Evolutionary conservation across 2,888 invertebrate species (phyloP).

Genomic region (Mesoligia furuncula): DNA sequence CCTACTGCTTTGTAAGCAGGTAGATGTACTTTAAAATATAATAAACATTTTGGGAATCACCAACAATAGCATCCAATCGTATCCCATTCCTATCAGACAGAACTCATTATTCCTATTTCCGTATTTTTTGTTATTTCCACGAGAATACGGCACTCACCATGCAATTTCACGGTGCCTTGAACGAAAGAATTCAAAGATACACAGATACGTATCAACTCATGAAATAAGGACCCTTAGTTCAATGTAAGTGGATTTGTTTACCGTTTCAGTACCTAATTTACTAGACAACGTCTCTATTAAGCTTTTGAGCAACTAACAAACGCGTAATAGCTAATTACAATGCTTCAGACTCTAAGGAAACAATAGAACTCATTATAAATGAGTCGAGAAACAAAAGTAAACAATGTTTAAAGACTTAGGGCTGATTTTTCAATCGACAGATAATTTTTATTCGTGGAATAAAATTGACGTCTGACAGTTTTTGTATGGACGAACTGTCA

Average conservation of each 20-base stretch:
- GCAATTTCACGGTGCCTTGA: slow-evolving; percentile 75
- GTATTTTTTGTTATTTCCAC: slow-evolving; percentile 66
- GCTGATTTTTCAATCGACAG: too few relatives aligned
- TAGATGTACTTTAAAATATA: slow-evolving; percentile 59
- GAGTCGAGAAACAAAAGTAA: slow-evolving; percentile 28
- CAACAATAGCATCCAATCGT: slow-evolving; percentile 65
- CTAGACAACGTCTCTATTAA: slow-evolving; percentile 4
- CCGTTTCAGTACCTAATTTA: slow-evolving; percentile 21
- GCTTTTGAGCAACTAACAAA: slow-evolving; percentile 2
- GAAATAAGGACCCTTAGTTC: slow-evolving; percentile 60
- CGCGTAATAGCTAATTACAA: neutral
- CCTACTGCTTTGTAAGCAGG: slow-evolving; percentile 33
- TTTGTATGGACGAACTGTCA: too few relatives aligned
- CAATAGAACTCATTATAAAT: slow-evolving; percentile 8
- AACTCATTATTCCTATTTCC: slow-evolving; percentile 69
- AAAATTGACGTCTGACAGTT: too few relatives aligned
- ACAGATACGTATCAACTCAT: slow-evolving; percentile 65
- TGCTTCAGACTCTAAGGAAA: neutral
- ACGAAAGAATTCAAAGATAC: slow-evolving; percentile 68
- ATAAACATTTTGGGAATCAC: slow-evolving; percentile 56
- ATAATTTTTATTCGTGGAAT: too few relatives aligned
- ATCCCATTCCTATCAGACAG: slow-evolving; percentile 60
- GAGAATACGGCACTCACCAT: slow-evolving; percentile 66
- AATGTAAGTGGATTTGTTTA: slow-evolving; percentile 45
- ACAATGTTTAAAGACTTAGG: slow-evolving; percentile 20